Evolutionary conservation across 2,113 vertebrate genomes (phyloP), one percentile per base, ranked within the genome.

Genomic region (Ophiodon elongatus): DNA sequence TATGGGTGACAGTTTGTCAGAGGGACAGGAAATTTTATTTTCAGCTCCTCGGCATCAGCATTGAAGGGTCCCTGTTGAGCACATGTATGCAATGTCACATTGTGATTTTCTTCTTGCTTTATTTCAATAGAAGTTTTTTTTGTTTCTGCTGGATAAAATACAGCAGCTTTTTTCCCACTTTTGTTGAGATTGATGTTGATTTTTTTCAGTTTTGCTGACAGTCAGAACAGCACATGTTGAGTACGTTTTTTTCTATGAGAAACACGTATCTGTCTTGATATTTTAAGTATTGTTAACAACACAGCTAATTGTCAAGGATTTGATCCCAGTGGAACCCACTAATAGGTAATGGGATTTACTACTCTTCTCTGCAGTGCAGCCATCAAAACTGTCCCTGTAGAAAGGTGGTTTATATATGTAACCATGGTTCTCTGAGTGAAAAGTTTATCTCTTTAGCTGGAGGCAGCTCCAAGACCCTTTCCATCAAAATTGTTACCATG

Each of bases 21-120:
- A 84, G 66, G 65, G 84, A 94, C 76, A 82, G 76, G 63, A 77
- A 84, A 77, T 89, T 90, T 91, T 93, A 88, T 92, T 92, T 91
- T 88, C 72, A 82, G 79, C 80, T 88, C 67, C 37, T 86, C 80
- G 9, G 78, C 72, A 75, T 89, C 81, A 89, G 85, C 76, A 88
- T 29, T 87, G 84, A 85, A 54, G 63, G 4, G 82, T 87, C 77
- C 80, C 85, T 80, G 76, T 72, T 57, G 75, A 87, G 47, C 13
- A 8, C 59, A 73, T 73, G 54, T 76, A 64, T 88, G 43, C 69
- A 23, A 43, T 74, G 70, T 80, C 84, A 84, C 43, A 65, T 45
- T 77, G 43, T 14, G 4, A 1, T 9, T 73, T 52, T 39, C 23
- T 25, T 41, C 1, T 35, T 31, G 35, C n/a, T 67, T 74, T 65